Base-by-base conservation (phyloP, 2,888 invertebrate species). In the Autographa gamma region DNA sequence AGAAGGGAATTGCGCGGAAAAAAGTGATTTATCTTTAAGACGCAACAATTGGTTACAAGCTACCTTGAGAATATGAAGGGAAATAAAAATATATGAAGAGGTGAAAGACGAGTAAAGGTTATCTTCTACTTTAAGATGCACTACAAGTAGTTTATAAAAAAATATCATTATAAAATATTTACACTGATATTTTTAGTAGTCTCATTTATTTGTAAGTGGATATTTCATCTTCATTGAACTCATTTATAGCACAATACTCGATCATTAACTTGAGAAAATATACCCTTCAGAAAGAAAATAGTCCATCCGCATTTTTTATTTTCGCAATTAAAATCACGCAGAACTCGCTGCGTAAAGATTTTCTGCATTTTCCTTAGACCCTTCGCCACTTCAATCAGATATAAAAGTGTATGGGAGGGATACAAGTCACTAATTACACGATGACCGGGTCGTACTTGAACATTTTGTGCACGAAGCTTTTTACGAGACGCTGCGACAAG, bases 401-500 rank as follows among this genome's bases (percentile, higher is more conserved):
- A 79, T 74, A 68, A 66, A n/a, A 48, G 48, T 48, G 48, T 48
- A 48, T 48, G 75, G 60, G 60, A 69, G 60, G 70, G 63, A 79
- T 72, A 84, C 73, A 79, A 73, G 76, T 84, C 74, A 80, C 74
- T 77, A 79, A 79, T 79, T 81, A 80, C 74, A 69, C 69, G 75
- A 71, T 81, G 73, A 74, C 76, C 73, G 68, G 63, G 75, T 77
- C 70, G 65, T 52, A 79, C 85, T 85, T 83, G 76, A 80, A 79
- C 79, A 70, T 74, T 81, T 83, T 81, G 83, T 82, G 73, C 83
- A 84, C 79, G 84, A 77, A 83, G 79, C 74, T 84, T 84, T 85
- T 86, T 67, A 69, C 75, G 70, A 74, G 66, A 80, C 82, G 84
- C 82, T 84, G 78, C 84, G 87, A 86, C 88, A 88, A 88, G 89